Base-by-base conservation (phyloP, 2,888 invertebrate species). In the Drosophila quinaria region DNA sequence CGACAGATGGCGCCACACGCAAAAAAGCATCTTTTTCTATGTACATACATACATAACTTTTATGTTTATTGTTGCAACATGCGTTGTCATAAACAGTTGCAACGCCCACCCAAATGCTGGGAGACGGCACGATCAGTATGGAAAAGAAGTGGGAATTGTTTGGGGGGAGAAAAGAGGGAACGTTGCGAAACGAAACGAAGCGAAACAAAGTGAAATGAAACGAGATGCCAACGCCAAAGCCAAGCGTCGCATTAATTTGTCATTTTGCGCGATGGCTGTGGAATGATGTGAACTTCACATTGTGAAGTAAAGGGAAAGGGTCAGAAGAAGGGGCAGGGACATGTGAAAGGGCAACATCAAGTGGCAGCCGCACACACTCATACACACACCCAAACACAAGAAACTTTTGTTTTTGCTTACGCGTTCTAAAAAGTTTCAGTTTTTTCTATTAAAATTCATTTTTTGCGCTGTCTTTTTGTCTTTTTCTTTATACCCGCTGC, bases 161-260 rank as follows among this genome's bases (percentile, higher is more conserved):
- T 13, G 13, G 4, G n/a, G n/a, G 37, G 22, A 1, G 11, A 22
- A 11, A 33, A 4, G 44, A 15, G 44, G 22, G 29, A 19, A 54
- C 17, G 41, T 31, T 52, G 44, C 42, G 33, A 19, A 63, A 29
- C 35, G 39, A 65, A 50, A 51, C 39, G 50, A 67, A 49, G 47
- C 39, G 51, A 25, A 59, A 49, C 31, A 41, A 46, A 59, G 44
- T 6, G 44, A 44, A 62, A 50, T 39, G 25, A 33, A 63, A 44
- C 39, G 42, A 58, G 70, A 51, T 47, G 64, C 17, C 64, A 64
- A 59, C 61, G 58, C 51, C 55, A 63, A 55, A 47, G 56, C 41
- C 56, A 67, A 81, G 85, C 70, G 70, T 76, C 70, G 77, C 89
- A 88, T 83, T 88, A 83, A 83, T 83, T 83, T 83, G 89, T 83